These are phyloP conservation scores for Eriosoma lanigerum DNA, from an alignment of 1,140 invertebrate species.

Conservation along the genomic window DNA sequence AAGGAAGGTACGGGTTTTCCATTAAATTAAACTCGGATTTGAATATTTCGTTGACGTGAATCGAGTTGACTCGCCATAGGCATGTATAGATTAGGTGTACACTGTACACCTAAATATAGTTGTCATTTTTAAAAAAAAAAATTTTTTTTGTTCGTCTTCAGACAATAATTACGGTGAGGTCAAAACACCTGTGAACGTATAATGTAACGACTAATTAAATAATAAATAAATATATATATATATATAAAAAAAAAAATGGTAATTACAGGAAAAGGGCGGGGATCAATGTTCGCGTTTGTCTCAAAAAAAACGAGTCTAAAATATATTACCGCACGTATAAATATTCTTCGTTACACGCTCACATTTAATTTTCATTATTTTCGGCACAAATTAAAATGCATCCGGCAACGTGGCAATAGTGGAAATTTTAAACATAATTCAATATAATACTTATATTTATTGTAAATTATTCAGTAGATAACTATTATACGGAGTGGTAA, in stretches of 20 bases:
- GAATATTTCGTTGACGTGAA: not conserved
- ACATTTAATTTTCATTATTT: conserved; percentile 19
- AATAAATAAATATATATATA: not conserved
- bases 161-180: not conserved
- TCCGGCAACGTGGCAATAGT: not conserved
- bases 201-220: conserved; percentile 26
- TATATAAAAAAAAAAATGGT: not conserved
- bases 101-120: not conserved
- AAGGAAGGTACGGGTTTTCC: no score
- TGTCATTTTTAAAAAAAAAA: no score
- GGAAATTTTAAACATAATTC: no score
- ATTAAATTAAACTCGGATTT: conserved; percentile 2
- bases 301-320: conserved; percentile 3
- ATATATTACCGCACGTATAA: not conserved
- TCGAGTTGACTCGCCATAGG: not conserved
- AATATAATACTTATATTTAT: no score
- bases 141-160: not conserved
- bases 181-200: conserved; percentile 12
- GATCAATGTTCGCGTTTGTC: conserved; percentile 11
- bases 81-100: not conserved
- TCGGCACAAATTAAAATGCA: not conserved
- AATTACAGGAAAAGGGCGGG: conserved; percentile 37
- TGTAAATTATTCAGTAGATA: no score
- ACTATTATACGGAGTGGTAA: no score
- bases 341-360: not conserved